Base-by-base conservation (phyloP, 1,140 invertebrate genomes). In the Lutraria rhynchaena region DNA sequence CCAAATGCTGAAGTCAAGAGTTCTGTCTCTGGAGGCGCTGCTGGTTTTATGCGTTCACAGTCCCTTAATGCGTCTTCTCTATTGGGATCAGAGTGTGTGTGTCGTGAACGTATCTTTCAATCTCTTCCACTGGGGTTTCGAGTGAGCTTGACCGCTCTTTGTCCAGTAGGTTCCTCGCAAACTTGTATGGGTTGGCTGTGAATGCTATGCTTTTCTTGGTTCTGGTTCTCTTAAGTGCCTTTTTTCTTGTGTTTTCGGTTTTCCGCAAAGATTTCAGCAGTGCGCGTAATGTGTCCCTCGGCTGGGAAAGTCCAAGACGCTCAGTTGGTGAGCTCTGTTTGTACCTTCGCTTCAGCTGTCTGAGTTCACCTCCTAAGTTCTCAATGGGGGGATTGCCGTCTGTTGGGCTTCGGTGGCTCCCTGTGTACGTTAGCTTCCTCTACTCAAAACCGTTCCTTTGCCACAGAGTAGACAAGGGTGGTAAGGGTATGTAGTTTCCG, bases 121-220 rank as follows among this genome's bases (percentile, higher is more conserved):
- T 53, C 53, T 74, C 70, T 70, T 70, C 67, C 9, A 70, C 2
- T 27, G 49, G 67, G 3, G 67, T 33, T 70, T 70, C 67, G 2
- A 51, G 29, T n/a, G 15, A 1, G 2, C 67, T 46, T 4, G 67
- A 51, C 27, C n/a, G n/a, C n/a, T n/a, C n/a, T n/a, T n/a, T n/a
- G n/a, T n/a, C n/a, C n/a, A n/a, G n/a, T n/a, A n/a, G n/a, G n/a
- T n/a, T n/a, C n/a, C n/a, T n/a, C n/a, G n/a, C n/a, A n/a, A n/a
- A n/a, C n/a, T n/a, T n/a, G n/a, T 70, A 70, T 53, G 44, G 69
- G 69, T 71, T 71, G 69, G 69, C 69, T n/a, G n/a, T 71, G 69
- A 71, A 71, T 17, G 69, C 69, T 35, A 24, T 24, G 31, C 69
- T 71, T 27, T 71, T 71, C 69, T 55, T 53, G 5, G 69, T 33